These are phyloP conservation scores for Prinia subflava DNA, from an alignment of 2,113 vertebrate species.

Conservation along the genomic window DNA sequence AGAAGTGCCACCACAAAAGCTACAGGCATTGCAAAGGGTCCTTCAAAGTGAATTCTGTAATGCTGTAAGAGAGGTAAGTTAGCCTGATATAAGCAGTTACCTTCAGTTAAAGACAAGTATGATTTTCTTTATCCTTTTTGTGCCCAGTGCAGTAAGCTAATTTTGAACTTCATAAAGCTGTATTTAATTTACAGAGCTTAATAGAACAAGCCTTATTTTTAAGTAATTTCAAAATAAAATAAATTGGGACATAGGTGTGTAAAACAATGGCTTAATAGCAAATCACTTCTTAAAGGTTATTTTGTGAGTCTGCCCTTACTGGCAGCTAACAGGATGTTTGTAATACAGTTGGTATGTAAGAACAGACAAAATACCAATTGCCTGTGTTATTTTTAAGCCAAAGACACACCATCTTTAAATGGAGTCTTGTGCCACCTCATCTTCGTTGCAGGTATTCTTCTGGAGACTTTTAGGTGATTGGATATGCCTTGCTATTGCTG, in stretches of 20 bases:
- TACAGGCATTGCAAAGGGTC: slow-evolving; percentile 95
- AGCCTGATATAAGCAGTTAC: not conserved
- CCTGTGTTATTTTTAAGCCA: not conserved
- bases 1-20: slow-evolving; percentile 95
- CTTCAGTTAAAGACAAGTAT: not conserved
- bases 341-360: not conserved
- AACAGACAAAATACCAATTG: not conserved
- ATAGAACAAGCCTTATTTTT: not conserved
- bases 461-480: not conserved
- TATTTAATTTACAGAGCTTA: not conserved
- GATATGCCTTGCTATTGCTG: not conserved
- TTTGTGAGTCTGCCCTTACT: not conserved
- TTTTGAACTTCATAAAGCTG: not conserved
- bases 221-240: not conserved
- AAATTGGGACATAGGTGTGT: not conserved
- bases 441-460: not conserved
- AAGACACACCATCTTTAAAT: not conserved
- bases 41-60: slow-evolving; percentile 99
- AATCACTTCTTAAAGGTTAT: not conserved
- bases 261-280: not conserved
- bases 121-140: not conserved
- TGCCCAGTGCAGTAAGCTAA: not conserved
- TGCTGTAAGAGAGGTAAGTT: slow-evolving; percentile 91
- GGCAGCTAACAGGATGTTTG: not conserved
- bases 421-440: not conserved